Conservation (phyloP, 23 tunicate genomes). For the Phallusia fumigata region DNA sequence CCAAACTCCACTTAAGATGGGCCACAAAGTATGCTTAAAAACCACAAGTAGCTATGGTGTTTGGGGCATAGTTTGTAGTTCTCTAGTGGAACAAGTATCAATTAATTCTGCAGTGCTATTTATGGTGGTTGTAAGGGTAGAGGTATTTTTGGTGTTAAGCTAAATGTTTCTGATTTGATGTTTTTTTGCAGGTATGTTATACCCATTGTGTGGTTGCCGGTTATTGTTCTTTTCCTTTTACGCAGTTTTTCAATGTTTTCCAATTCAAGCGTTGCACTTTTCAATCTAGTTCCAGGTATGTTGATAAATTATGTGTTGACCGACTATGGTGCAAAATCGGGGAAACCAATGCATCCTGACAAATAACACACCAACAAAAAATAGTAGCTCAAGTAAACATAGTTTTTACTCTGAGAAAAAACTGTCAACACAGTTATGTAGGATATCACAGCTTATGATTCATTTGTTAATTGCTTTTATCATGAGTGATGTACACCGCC, state of each 20-base stretch:
- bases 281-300: conserved; percentile 29
- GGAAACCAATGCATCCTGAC: too few relatives aligned
- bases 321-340: too few relatives aligned
- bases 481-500: too few relatives aligned
- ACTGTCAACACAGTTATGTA: too few relatives aligned
- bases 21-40: background rate
- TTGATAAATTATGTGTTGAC: too few relatives aligned
- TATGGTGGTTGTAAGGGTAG: background rate
- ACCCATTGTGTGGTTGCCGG: conserved; percentile 96
- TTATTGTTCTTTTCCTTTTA: conserved; percentile 44
- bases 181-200: conserved; percentile 69
- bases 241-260: conserved; percentile 31
- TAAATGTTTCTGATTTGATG: background rate
- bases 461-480: too few relatives aligned
- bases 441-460: too few relatives aligned
- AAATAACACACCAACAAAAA: too few relatives aligned
- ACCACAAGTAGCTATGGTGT: background rate
- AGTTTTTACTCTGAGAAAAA: too few relatives aligned
- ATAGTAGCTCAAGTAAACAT: too few relatives aligned
- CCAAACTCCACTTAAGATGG: background rate
- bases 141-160: background rate
- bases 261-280: conserved; percentile 17
- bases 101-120: too few relatives aligned
- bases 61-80: background rate
- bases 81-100: too few relatives aligned